Evolutionary conservation across 2,888 invertebrate genomes (phyloP).

Genomic region (Vesta saturnalis): DNA sequence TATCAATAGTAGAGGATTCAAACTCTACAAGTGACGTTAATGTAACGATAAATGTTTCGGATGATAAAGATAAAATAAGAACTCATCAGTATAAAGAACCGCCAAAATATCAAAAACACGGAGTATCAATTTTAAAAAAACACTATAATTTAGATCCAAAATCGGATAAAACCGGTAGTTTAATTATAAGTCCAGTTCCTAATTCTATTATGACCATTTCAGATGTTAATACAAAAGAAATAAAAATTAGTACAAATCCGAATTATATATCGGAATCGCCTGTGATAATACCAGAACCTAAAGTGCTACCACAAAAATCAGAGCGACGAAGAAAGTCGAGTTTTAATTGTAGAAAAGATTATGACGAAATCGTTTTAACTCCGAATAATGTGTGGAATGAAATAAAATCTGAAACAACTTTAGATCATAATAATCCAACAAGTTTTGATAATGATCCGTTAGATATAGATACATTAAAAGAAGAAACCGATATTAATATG

Average conservation of each 20-base stretch:
- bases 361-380: conserved; percentile 55
- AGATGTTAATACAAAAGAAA: conserved; percentile 53
- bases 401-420: conserved; percentile 22
- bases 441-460: conserved; percentile 34
- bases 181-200: conserved; percentile 43
- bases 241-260: conserved; percentile 40
- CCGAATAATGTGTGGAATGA: conserved; percentile 40
- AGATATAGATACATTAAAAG: too few species aligned
- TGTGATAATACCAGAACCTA: conserved; percentile 19
- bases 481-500: conserved; percentile 49
- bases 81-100: conserved; percentile 44
- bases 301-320: conserved; percentile 40
- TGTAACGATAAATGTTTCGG: conserved; percentile 66
- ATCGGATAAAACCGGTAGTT: conserved; percentile 44
- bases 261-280: conserved; percentile 26
- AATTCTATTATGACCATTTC: conserved; percentile 52
- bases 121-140: conserved; percentile 62
- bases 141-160: conserved; percentile 46
- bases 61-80: conserved; percentile 60
- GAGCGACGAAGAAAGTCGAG: conserved; percentile 58
- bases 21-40: conserved; percentile 65
- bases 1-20: conserved; percentile 57
- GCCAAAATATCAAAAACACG: conserved; percentile 59
- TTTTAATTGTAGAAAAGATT: conserved; percentile 58
- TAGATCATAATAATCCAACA: conserved; percentile 28